Percentiles rank a stretch among this genome's conserved stretches.
Conservation (phyloP, 2,888 invertebrate genomes). For the Hermaeophaga mercurialis region DNA sequence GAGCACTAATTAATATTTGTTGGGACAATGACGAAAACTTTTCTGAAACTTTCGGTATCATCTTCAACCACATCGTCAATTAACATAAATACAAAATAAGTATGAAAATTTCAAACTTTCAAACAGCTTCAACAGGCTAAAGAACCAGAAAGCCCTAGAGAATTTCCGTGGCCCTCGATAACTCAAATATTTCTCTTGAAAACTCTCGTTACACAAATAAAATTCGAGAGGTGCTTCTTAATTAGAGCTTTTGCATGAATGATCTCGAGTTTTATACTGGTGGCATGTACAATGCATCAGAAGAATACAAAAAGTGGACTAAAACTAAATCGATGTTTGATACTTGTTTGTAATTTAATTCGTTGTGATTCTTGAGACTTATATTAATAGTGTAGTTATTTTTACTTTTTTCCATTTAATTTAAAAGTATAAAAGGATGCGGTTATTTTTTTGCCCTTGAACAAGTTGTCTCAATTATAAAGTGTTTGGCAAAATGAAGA, state of each 20-base stretch:
- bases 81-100: background rate
- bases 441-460: too few species aligned
- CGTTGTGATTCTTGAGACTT: too few species aligned
- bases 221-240: constrained; percentile 12
- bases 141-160: constrained; percentile 4
- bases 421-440: too few species aligned
- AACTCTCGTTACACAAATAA: constrained; percentile 17
- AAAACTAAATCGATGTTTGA: too few species aligned
- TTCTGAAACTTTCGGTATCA: background rate
- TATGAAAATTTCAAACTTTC: background rate
- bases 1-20: too few species aligned
- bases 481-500: too few species aligned
- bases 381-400: too few species aligned
- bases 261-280: constrained; percentile 3
- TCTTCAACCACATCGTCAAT: background rate
- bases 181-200: constrained; percentile 11
- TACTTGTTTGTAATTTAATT: too few species aligned
- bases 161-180: constrained; percentile 9
- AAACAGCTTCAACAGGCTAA: constrained; percentile 17
- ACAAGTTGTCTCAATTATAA: too few species aligned
- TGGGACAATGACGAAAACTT: too few species aligned
- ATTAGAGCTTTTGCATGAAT: constrained; percentile 6
- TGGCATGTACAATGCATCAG: background rate
- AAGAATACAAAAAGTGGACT: background rate
- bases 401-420: too few species aligned